phyloP scores from a whole-genome alignment of 2,113 vertebrate species.

The Sebastes fasciatus region DNA sequence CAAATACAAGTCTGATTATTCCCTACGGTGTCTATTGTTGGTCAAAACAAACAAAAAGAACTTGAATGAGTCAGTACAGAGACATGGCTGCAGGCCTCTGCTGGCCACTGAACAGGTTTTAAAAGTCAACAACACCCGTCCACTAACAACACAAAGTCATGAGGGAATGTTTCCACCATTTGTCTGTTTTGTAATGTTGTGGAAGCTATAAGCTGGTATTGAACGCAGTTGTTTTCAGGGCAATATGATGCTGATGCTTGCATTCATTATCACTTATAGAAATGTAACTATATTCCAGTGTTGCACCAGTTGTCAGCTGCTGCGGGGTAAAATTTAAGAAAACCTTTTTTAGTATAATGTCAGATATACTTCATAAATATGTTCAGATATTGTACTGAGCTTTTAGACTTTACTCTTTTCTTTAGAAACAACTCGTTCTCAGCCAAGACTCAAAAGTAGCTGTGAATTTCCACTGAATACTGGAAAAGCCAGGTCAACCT shows the following conservation, averaged over 20 bases:
- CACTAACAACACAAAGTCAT: constrained; percentile 10
- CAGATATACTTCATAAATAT: background rate
- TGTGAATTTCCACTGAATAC: background rate
- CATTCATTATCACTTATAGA: background rate
- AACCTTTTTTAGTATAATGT: background rate
- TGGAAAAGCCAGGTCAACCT: background rate
- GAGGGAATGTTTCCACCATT: constrained; percentile 20
- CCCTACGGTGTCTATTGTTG: background rate
- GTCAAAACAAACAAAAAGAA: background rate
- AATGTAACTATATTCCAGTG: background rate
- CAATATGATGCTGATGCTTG: background rate
- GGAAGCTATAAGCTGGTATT: background rate
- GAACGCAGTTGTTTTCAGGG: background rate
- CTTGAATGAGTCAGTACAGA: background rate
- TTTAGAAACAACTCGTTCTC: background rate
- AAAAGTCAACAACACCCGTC: constrained; percentile 21
- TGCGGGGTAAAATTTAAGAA: too few species aligned
- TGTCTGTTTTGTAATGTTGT: background rate
- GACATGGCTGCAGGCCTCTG: background rate
- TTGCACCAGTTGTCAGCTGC: background rate
- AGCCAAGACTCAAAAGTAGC: background rate
- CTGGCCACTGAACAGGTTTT: background rate
- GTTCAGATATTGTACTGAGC: background rate
- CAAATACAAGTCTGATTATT: background rate
- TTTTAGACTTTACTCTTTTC: background rate